Base-by-base conservation (phyloP, 92 coral and sea anemone species). In the Heteractis magnifica region DNA sequence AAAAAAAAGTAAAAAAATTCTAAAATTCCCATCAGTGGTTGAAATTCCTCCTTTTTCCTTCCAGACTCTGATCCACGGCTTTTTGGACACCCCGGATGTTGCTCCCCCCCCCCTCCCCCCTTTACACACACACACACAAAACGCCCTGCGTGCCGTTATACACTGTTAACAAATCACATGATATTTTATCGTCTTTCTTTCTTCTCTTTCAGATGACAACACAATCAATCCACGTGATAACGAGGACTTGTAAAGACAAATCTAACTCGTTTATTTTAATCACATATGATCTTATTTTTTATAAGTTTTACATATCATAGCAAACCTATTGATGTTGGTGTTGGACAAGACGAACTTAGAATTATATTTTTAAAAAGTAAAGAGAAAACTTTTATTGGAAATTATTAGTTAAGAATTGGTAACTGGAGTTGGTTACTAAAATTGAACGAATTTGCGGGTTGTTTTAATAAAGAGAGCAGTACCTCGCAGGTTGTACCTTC, bases 151-250 rank as follows among this genome's bases (percentile, higher is more conserved):
- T 62, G 70, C 70, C 70, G 26, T 62, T 18, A 18, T 8, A 20
- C 70, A 62, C 9, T 68, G 44, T 13, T 68, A 3, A 5, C 44
- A 62, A 44, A 23, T 34, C 34, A 59, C 15, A 60, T 72, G 53
- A 85, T 13, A 41, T 5, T 34, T 81, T 1, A 65, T 71, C 78
- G 16, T 49, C 19, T 79, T 48, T 51, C 53, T 19, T 11, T 51
- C 71, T 15, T 82, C 21, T 78, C 71, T 86, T 90, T 82, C 90
- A 90, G 93, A 82, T 62, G 93, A 90, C 85, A 90, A 90, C 90
- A 90, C 93, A 18, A 85, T 86, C 23, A 77, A 85, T 20, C 83
- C 81, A 44, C 72, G 86, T 2, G 82, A 78, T 48, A 56, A 65
- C 34, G 83, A 70, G 58, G 88, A 85, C 51, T 70, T 85, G 59